Conservation (phyloP, 2,888 invertebrate species). For the Erebia ligea region DNA sequence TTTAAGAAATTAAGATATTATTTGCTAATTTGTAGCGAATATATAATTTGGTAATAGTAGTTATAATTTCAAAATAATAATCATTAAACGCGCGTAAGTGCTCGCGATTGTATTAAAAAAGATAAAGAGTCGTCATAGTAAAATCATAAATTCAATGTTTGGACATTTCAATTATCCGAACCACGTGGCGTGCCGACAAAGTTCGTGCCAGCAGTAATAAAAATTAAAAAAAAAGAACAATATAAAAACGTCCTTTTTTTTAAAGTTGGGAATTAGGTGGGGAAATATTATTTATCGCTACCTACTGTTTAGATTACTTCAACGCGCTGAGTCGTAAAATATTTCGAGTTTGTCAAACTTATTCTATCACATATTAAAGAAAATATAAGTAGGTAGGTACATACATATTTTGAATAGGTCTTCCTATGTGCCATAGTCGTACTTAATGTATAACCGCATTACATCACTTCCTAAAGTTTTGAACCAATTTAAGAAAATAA, state of each 20-base stretch:
- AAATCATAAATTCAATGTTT: constrained; percentile 78
- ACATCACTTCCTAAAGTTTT: background rate
- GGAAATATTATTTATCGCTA: constrained; percentile 29
- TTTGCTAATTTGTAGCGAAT: background rate
- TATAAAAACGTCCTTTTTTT: constrained; percentile 42
- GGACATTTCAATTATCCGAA: constrained; percentile 81
- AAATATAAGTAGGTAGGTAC: background rate
- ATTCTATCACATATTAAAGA: background rate
- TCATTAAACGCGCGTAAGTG: background rate
- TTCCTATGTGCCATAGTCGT: background rate
- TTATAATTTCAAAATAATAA: background rate
- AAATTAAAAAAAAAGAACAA: constrained; percentile 63
- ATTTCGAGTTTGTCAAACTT: background rate
- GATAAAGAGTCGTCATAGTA: constrained; percentile 57
- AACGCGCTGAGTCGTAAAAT: constrained; percentile 7
- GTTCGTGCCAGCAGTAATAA: constrained; percentile 79
- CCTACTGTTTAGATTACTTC: constrained; percentile 22
- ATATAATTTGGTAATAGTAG: background rate
- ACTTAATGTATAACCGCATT: background rate
- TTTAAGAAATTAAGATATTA: background rate
- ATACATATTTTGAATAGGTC: background rate
- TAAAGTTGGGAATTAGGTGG: constrained; percentile 31
- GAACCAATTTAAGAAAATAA: background rate
- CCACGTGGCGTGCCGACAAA: constrained; percentile 77
- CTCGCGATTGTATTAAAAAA: constrained; percentile 3